These are phyloP conservation scores for Colletes collaris DNA, from an alignment of 2,888 invertebrate genomes.

Conservation along the genomic window DNA sequence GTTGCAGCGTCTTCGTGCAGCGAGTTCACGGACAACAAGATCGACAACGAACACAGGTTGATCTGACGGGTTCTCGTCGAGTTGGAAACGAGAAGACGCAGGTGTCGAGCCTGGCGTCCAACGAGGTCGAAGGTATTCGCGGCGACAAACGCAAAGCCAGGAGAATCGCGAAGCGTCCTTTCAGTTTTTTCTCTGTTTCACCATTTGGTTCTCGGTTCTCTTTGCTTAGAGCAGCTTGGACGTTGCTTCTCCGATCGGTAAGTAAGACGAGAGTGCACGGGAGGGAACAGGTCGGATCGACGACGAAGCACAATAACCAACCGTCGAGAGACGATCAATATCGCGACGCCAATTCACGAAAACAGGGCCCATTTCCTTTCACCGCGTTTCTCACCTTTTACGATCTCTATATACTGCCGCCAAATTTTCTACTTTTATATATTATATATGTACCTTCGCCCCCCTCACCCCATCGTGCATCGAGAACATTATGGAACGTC, in stretches of 20 bases:
- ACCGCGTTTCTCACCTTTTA: conserved; percentile 69
- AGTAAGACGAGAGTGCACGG: conserved; percentile 19
- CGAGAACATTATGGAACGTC: conserved; percentile 53
- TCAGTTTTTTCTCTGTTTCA: conserved; percentile 1
- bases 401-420: conserved; percentile 76
- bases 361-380: conserved; percentile 63
- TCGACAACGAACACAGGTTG: conserved; percentile 18
- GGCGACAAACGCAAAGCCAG: conserved; percentile 6
- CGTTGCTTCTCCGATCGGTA: conserved; percentile 51
- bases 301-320: conserved; percentile 10
- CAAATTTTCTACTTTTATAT: conserved; percentile 75
- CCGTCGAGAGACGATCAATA: neutral
- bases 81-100: conserved; percentile 16
- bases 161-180: conserved; percentile 44
- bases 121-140: conserved; percentile 10
- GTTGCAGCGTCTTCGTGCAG: neutral
- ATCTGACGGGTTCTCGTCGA: conserved; percentile 20
- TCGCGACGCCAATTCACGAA: conserved; percentile 29
- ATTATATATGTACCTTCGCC: conserved; percentile 73
- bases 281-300: conserved; percentile 18
- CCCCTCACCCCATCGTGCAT: conserved; percentile 63
- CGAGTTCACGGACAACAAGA: neutral
- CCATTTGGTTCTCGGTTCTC: conserved; percentile 40
- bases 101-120: conserved; percentile 38
- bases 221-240: conserved; percentile 51